Evolutionary conservation across 1,140 invertebrate species (phyloP), one percentile per base, ranked within the genome.

Genomic region (Brachionus rotundiformis): DNA sequence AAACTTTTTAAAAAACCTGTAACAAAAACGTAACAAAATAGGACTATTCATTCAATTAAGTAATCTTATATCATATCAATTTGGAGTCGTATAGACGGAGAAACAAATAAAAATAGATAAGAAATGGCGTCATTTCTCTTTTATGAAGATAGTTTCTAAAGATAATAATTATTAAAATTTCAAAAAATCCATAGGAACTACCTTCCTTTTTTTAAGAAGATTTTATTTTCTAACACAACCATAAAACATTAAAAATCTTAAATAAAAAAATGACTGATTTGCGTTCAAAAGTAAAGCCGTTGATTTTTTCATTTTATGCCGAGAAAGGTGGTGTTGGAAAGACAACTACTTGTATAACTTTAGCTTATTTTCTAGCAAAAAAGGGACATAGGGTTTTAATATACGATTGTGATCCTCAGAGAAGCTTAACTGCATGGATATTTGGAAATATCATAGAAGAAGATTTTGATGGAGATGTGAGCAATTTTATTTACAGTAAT

Each of bases 251-350:
- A n/a, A 19, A 49, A 59, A 23, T 59, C 6, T 11, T 5, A 4
- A 3, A 2, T 7, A 59, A 59, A 4, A 59, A 59, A 19, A 59
- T 59, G 54, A 59, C 54, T 23, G 54, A 59, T 23, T 59, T 59
- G 23, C 1, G 4, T 59, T 59, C 54, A 23, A 59, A 23, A 59
- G 23, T 59, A 59, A 59, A 59, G 25, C 54, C 54, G 23, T 27
- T 59, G 54, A 75, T 75, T 75, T 27, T 75, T 49, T n/a, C 71
- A 49, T 44, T 75, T 49, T 75, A 75, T n/a, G 44, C 39, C 71
- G 39, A 47, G 25, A 75, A 75, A 49, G 71, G 71, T 2, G 71
- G 71, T n/a, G 71, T 75, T 3, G 71, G 71, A 41, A 75, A 75
- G 36, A 75, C 71, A 25, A 41, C 71, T 8, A 75, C 23, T 31